phyloP scores from a whole-genome alignment of 2,797 vertebrate species.

The Alosa sapidissima region DNA sequence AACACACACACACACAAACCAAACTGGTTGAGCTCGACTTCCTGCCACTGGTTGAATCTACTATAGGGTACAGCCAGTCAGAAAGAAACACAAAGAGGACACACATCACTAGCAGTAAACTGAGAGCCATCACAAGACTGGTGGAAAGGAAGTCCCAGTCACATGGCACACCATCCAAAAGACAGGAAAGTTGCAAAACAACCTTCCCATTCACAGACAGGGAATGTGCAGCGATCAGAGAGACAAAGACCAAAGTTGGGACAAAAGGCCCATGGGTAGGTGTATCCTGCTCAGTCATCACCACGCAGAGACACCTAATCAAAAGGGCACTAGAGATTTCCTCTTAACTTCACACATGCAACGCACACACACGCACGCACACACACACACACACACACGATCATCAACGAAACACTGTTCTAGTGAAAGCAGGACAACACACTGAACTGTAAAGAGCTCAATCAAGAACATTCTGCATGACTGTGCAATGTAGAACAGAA shows the following conservation, averaged over 20 bases:
- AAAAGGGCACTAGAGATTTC: background rate
- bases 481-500: background rate
- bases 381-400: conserved; percentile 5
- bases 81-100: background rate
- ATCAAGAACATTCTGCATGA: background rate
- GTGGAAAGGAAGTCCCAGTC: background rate
- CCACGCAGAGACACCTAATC: background rate
- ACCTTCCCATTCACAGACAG: background rate
- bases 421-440: background rate
- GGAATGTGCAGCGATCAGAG: background rate
- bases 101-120: background rate
- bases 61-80: background rate
- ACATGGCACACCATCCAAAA: background rate
- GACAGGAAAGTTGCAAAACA: background rate
- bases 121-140: background rate
- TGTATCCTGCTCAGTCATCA: background rate
- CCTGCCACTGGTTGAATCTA: background rate
- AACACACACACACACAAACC: background rate
- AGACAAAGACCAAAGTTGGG: background rate
- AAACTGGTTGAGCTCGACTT: background rate
- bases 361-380: background rate
- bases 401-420: background rate
- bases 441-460: background rate
- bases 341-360: background rate
- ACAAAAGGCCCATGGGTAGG: background rate